Percentiles rank a stretch among this genome's conserved stretches.
Conservation (phyloP, 2,888 invertebrate species). For the Drosophila koepferae region DNA sequence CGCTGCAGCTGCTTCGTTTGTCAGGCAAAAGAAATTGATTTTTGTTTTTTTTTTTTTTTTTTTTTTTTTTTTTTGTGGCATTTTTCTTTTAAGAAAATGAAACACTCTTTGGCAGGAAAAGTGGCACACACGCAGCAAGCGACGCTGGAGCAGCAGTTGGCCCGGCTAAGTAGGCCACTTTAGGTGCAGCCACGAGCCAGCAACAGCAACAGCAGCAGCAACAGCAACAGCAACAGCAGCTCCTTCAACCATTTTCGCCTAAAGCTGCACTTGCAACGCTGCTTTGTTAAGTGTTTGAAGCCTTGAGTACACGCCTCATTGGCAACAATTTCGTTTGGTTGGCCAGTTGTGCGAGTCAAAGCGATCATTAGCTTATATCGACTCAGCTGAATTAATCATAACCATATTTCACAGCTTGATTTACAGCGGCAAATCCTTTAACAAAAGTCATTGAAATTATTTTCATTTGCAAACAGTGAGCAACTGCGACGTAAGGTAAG, state of each 20-base stretch:
- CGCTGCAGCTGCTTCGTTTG: conserved; percentile 44
- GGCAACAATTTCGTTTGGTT: conserved; percentile 51
- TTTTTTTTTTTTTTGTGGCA: not conserved
- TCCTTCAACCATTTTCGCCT: conserved; percentile 36
- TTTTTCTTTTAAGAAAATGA: conserved; percentile 28
- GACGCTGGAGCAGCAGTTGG: conserved; percentile 50
- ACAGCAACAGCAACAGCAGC: not conserved
- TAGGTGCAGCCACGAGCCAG: conserved; percentile 39
- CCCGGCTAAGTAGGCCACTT: conserved; percentile 69
- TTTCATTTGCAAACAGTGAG: conserved; percentile 40
- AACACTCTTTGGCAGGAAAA: conserved; percentile 50
- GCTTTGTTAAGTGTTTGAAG: conserved; percentile 50
- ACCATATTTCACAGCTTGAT: conserved; percentile 3
- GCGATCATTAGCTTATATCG: conserved; percentile 3
- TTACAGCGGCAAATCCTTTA: conserved; percentile 50
- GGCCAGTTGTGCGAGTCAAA: conserved; percentile 33
- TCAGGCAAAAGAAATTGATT: conserved; percentile 67
- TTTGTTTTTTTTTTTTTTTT: conserved; percentile 24
- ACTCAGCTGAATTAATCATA: not conserved
- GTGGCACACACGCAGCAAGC: conserved; percentile 55
- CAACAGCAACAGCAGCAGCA: conserved; percentile 9
- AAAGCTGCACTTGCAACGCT: conserved; percentile 52
- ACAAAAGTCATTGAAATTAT: conserved; percentile 49
- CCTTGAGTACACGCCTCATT: conserved; percentile 35
- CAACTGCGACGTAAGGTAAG: conserved; percentile 66